Evolutionary conservation across 2,888 invertebrate genomes (phyloP).

Genomic region (Micoletzkya japonica): DNA sequence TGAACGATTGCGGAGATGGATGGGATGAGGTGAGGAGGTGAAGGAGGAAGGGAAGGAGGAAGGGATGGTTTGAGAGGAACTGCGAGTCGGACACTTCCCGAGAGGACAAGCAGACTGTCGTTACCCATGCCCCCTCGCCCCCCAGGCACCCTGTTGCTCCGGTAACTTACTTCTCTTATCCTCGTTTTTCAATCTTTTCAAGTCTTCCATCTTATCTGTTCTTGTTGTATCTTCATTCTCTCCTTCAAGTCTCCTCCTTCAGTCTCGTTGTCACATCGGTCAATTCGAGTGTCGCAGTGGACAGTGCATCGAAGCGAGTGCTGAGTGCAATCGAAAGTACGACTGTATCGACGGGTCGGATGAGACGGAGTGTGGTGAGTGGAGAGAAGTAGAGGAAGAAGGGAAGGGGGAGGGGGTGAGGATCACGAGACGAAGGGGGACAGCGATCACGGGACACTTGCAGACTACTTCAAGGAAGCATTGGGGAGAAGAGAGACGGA

Average conservation of each 20-base stretch:
- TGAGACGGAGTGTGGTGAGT: slow-evolving; percentile 83
- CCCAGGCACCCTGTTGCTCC: slow-evolving; percentile 25
- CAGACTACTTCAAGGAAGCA: slow-evolving; percentile 51
- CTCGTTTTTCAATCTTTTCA: too few relatives aligned
- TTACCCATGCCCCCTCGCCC: slow-evolving; percentile 2
- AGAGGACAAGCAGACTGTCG: slow-evolving; percentile 26
- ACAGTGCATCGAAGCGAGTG: slow-evolving; percentile 77
- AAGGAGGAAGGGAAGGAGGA: neutral
- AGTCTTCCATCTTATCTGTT: neutral
- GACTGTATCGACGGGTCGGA: slow-evolving; percentile 79
- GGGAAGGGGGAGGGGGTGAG: neutral
- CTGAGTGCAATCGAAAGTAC: slow-evolving; percentile 76
- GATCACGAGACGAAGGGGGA: neutral
- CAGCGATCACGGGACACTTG: slow-evolving; percentile 27
- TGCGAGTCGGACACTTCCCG: slow-evolving; percentile 46
- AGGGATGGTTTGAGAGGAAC: slow-evolving; percentile 32
- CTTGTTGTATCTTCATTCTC: neutral
- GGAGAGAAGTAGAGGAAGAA: neutral
- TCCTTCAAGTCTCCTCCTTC: neutral
- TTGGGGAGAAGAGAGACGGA: slow-evolving; percentile 30
- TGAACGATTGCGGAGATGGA: slow-evolving; percentile 73
- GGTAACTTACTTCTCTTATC: slow-evolving; percentile 15
- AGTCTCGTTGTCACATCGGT: slow-evolving; percentile 24
- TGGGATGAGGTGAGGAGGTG: slow-evolving; percentile 78
- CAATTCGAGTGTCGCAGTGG: slow-evolving; percentile 46